phyloP scores from a whole-genome alignment of 2,888 invertebrate species.

The Ptychoptera contaminata region DNA sequence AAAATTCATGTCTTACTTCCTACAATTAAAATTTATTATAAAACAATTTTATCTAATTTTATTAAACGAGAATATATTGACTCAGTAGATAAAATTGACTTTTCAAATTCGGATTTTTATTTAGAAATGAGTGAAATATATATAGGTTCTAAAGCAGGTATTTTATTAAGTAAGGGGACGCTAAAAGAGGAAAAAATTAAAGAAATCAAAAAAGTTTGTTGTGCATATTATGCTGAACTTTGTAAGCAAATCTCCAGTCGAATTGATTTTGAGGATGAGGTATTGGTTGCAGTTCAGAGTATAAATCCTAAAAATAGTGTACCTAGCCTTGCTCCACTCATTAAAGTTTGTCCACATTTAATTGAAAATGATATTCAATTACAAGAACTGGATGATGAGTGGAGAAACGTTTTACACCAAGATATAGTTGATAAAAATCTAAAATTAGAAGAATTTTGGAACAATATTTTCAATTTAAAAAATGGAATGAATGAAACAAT shows the following conservation, averaged over 20 bases:
- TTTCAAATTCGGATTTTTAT: not conserved
- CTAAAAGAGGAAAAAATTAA: not conserved
- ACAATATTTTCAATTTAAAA: too few relatives aligned
- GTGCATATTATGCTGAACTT: conserved; percentile 5
- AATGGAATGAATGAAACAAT: too few relatives aligned
- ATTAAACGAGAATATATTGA: not conserved
- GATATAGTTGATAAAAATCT: too few relatives aligned
- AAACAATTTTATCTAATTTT: not conserved
- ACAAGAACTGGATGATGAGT: conserved; percentile 8
- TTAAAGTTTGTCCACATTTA: conserved; percentile 5
- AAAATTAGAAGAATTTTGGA: too few relatives aligned
- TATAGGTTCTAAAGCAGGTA: conserved; percentile 6
- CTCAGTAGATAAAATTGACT: not conserved
- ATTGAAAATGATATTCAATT: conserved; percentile 4
- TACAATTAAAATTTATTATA: not conserved
- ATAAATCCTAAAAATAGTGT: conserved; percentile 5
- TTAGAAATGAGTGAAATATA: conserved; percentile 4
- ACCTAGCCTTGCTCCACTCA: not conserved
- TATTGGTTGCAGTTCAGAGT: conserved; percentile 3
- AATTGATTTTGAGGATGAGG: conserved; percentile 6
- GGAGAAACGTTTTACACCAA: conserved; percentile 5
- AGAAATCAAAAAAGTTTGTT: conserved; percentile 5
- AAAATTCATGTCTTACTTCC: not conserved
- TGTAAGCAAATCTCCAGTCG: conserved; percentile 5
- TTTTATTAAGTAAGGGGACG: conserved; percentile 1